Evolutionary conservation across 2,113 vertebrate species (phyloP), one percentile per base, ranked within the genome.

Genomic region (Ictidomys tridecemlineatus): DNA sequence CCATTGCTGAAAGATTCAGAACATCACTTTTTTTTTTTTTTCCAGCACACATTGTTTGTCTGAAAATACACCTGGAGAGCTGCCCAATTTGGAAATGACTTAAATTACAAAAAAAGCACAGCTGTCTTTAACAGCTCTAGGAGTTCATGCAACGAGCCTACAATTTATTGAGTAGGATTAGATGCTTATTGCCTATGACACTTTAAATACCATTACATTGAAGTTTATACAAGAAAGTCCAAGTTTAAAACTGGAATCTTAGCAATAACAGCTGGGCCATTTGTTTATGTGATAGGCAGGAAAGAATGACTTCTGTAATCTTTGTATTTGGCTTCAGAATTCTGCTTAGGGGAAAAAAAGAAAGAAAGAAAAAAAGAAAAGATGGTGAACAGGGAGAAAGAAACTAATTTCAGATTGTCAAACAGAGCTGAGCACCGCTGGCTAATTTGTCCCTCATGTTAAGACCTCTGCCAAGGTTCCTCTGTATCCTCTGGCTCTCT

Each of bases 131-230:
- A 98, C 98, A 98, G 98, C 98, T 98, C 98, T 98, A 97, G 96
- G 98, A 98, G 98, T 98, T 98, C 98, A 98, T 98, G 98, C 98
- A 98, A 98, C 91, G 91, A 98, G 98, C 97, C 98, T 99, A 99
- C 98, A 98, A 99, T 99, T 99, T 99, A 99, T 99, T 98, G 99
- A 98, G 98, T 97, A 98, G 98, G 98, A 98, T 99, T 99, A 99
- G 98, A 99, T 98, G 98, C 98, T 99, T 99, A 99, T 99, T 99
- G 99, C 99, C 99, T 99, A 98, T 99, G 99, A 99, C 99, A 99
- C 99, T 99, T 99, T 99, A 99, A 99, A 99, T 99, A 99, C 99
- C 98, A 99, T 99, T 99, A 99, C 99, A 99, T 98, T 98, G 98
- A 98, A 99, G 99, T 99, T 99, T 99, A 99, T 99, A 98, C 98